These are phyloP conservation scores for Heliconius ethilla DNA, from an alignment of 2,888 invertebrate species.

Conservation along the genomic window DNA sequence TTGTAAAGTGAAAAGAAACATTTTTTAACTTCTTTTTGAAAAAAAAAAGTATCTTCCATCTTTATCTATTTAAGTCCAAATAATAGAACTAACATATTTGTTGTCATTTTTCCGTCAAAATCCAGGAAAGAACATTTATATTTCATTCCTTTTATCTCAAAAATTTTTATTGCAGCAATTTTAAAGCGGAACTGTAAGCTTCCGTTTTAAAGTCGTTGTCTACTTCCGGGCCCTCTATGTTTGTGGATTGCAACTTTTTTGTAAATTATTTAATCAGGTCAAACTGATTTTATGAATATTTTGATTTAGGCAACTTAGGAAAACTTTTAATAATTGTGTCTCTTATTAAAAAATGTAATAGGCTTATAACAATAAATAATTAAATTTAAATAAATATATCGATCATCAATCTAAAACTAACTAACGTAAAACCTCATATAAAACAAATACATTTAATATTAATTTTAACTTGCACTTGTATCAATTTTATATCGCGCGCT, in stretches of 20 bases:
- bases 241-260: neutral
- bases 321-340: no score
- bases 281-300: neutral
- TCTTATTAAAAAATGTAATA: no score
- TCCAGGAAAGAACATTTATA: neutral
- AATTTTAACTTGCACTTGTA: neutral
- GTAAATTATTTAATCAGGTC: slow-evolving; percentile 3
- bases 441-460: neutral
- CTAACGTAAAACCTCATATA: neutral
- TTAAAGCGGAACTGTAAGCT: slow-evolving; percentile 30
- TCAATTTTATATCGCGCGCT: neutral
- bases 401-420: neutral
- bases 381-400: no score
- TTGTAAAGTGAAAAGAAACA: no score
- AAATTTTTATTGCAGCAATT: slow-evolving; percentile 27
- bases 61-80: no score
- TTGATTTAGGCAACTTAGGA: no score
- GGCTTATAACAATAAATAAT: no score
- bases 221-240: slow-evolving; percentile 2
- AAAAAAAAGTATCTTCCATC: no score
- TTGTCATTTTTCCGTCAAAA: no score
- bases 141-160: slow-evolving; percentile 11
- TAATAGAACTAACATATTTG: neutral
- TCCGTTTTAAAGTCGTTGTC: slow-evolving; percentile 28
- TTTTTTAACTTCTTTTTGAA: no score